Base-by-base conservation (phyloP, 1,140 invertebrate species). In the Coenobita brevimanus region DNA sequence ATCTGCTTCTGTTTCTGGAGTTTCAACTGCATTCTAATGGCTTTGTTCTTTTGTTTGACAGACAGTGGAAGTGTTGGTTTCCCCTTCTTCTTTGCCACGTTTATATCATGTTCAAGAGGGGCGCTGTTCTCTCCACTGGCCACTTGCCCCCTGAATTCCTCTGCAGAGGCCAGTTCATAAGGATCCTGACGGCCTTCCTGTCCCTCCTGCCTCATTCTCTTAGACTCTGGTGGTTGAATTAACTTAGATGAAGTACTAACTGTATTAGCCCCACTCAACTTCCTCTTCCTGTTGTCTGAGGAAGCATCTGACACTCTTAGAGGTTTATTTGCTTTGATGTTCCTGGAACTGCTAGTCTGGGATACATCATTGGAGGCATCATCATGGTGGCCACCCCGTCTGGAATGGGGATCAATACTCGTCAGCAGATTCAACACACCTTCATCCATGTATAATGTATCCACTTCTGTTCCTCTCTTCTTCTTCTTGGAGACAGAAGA, bases 381-480 rank as follows among this genome's bases (percentile, higher is more conserved):
- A 88, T 90, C 87, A 62, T 90, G 82, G 54, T 80, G 41, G 24
- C 69, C 50, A 76, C 80, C 36, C 75, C 89, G 60, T 75, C 89
- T 71, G 30, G 89, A 75, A 13, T 78, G 41, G 27, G 78, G 67
- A 33, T 86, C 83, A 17, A 85, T 64, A 76, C 89, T 89, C 4
- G 89, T 90, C 4, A 90, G 41, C 2, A 90, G 69, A 69, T 90
- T 90, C 8, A 90, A 54, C 0, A 88, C 67, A 6, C 89, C 89
- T 82, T 90, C 89, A 87, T 90, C 89, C 82, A 86, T 75, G 46
- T 88, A 90, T 38, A 90, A 82, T 17, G 50, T 90, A 54, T 90
- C 85, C 2, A 82, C 24, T 78, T 91, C 90, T 33, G 75, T 86
- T 15, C 76, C 75, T 71, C 79, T 67, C 80, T 69, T 83, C 46